Base-by-base conservation (phyloP, 92 coral and sea anemone genomes). In the Blastomussa wellsi region DNA sequence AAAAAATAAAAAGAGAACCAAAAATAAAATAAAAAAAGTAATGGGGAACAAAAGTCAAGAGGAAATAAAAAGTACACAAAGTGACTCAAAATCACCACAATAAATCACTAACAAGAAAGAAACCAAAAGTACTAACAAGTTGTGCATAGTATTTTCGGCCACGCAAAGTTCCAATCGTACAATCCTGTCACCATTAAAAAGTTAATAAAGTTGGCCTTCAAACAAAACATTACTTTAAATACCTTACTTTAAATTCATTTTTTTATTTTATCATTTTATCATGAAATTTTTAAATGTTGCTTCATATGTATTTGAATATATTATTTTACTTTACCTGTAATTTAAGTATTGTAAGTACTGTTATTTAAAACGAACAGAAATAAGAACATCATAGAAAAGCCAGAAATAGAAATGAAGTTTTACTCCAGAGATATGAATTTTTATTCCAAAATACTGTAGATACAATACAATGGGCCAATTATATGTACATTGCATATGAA, bases 91-190 rank as follows among this genome's bases (percentile, higher is more conserved):
- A 53, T 48, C 35, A 84, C 14, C 15, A 14, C 26, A 44, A 66
- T 72, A 51, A 35, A 72, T n/a, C n/a, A 52, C 17, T 22, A 51
- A 39, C 47, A 79, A 28, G 32, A 55, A 74, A 24, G 62, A 68
- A 87, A 64, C 36, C 5, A 62, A 89, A 52, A 78, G 86, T 92
- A 92, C 95, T 92, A 92, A 92, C 95, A 92, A 92, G 75, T 85
- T 88, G 89, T 71, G 88, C 91, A 90, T 82, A 90, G 86, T 83
- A 84, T 83, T 92, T 92, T 86, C 93, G 92, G 76, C 95, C 95
- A 66, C 65, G 93, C 76, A 92, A 87, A 81, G 90, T 87, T 68
- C 95, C 95, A 82, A 90, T 93, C 82, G 57, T 44, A 65, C 32
- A 33, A 74, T 66, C 80, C 87, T 83, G 87, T 76, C 62, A 79